Percentiles rank a stretch among this genome's conserved stretches.
phyloP scores from a whole-genome alignment of 2,888 invertebrate genomes.

The Andrena chrysosceles region DNA sequence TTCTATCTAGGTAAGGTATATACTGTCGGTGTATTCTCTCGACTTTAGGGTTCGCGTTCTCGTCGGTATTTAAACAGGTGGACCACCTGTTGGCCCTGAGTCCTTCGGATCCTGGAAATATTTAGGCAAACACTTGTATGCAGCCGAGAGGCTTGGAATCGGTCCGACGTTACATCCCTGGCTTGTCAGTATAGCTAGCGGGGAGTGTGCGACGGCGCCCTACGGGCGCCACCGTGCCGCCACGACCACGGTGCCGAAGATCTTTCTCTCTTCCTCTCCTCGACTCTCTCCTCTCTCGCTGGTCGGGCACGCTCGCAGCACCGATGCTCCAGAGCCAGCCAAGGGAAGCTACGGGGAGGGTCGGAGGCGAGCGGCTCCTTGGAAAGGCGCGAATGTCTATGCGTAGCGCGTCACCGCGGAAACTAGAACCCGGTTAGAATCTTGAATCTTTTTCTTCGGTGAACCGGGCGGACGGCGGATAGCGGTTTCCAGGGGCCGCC shows the following conservation, averaged over 20 bases:
- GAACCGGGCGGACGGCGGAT: constrained; percentile 21
- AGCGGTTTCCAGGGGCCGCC: constrained; percentile 18
- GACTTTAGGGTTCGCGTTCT: neutral
- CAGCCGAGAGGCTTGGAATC: neutral
- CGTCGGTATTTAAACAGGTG: neutral
- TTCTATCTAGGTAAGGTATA: neutral
- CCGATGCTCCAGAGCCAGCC: constrained; percentile 50
- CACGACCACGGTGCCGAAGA: constrained; percentile 68
- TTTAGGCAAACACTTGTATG: constrained; percentile 9
- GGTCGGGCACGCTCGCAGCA: constrained; percentile 21
- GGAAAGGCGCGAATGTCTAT: constrained; percentile 69
- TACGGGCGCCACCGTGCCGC: constrained; percentile 82
- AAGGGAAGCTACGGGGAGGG: constrained; percentile 26
- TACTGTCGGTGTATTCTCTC: neutral
- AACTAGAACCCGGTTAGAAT: constrained; percentile 72
- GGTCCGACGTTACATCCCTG: constrained; percentile 60
- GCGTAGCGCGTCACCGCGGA: constrained; percentile 63
- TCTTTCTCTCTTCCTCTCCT: constrained; percentile 62
- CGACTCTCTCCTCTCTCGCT: constrained; percentile 46
- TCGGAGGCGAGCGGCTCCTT: constrained; percentile 40
- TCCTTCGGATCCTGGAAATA: neutral
- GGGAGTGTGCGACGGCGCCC: constrained; percentile 79
- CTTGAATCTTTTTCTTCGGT: constrained; percentile 56
- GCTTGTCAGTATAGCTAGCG: constrained; percentile 70
- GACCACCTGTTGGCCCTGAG: constrained; percentile 6